phyloP scores from a whole-genome alignment of 1,140 invertebrate genomes.

The Monomorium pharaonis region DNA sequence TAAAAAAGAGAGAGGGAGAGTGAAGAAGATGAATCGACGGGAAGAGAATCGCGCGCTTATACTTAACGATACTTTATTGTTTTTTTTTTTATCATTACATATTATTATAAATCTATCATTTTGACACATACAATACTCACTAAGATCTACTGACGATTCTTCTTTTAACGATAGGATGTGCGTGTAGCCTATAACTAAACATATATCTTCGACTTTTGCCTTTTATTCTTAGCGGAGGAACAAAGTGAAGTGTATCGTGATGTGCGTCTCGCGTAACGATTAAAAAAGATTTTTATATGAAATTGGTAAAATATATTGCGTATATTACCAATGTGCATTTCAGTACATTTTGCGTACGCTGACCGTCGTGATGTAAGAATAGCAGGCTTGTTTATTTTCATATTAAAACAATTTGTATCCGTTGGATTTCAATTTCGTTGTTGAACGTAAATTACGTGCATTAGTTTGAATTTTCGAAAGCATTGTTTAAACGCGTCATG shows the following conservation, averaged over 20 bases:
- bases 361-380: not conserved
- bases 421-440: not conserved
- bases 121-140: slow-evolving; percentile 78
- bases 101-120: slow-evolving; percentile 81
- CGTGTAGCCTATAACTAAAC: slow-evolving; percentile 71
- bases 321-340: slow-evolving; percentile 41
- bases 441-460: slow-evolving; percentile 11
- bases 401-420: slow-evolving; percentile 18
- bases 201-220: slow-evolving; percentile 67
- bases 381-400: slow-evolving; percentile 8
- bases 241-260: slow-evolving; percentile 64
- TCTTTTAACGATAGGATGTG: slow-evolving; percentile 62
- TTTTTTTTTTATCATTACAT: slow-evolving; percentile 74
- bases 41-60: slow-evolving; percentile 46
- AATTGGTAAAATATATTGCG: slow-evolving; percentile 65
- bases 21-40: not conserved
- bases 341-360: not conserved
- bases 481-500: not conserved
- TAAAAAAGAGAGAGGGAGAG: not conserved
- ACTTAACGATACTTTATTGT: slow-evolving; percentile 80
- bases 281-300: slow-evolving; percentile 45
- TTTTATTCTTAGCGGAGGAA: slow-evolving; percentile 64
- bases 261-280: slow-evolving; percentile 57
- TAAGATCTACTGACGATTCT: slow-evolving; percentile 71
- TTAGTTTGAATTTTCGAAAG: slow-evolving; percentile 13